phyloP scores from a whole-genome alignment of 2,888 invertebrate species.

The Drosophila birchii region DNA sequence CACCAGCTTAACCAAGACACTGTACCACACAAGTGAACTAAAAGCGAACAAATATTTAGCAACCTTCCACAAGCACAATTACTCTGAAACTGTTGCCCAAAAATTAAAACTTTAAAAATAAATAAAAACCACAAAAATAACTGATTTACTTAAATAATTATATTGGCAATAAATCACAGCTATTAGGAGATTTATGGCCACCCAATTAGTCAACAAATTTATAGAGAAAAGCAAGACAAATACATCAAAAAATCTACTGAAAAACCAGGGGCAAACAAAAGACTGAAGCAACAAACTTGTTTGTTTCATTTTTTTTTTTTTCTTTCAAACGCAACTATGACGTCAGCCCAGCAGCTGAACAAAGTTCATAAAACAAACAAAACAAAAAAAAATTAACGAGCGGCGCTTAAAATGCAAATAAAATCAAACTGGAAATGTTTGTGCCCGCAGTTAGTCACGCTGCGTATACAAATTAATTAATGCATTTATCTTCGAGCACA shows the following conservation, averaged over 20 bases:
- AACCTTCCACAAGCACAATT: not conserved
- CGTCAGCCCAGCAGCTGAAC: slow-evolving; percentile 48
- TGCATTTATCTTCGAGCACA: slow-evolving; percentile 37
- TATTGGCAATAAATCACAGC: not conserved
- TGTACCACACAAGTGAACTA: slow-evolving; percentile 19
- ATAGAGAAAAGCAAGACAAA: not conserved
- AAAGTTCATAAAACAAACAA: slow-evolving; percentile 39
- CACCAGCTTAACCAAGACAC: slow-evolving; percentile 20
- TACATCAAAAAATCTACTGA: slow-evolving; percentile 19
- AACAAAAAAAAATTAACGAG: slow-evolving; percentile 35
- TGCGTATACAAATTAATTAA: slow-evolving; percentile 39
- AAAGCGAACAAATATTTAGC: slow-evolving; percentile 1
- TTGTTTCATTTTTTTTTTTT: slow-evolving; percentile 29
- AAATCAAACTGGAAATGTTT: slow-evolving; percentile 41
- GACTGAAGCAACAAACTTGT: slow-evolving; percentile 78
- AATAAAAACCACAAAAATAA: not conserved
- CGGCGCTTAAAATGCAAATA: slow-evolving; percentile 64
- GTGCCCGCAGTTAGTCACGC: slow-evolving; percentile 18
- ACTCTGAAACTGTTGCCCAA: not conserved
- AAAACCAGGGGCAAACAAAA: slow-evolving; percentile 56
- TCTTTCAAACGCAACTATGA: slow-evolving; percentile 29
- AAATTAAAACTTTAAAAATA: not conserved
- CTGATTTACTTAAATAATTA: not conserved
- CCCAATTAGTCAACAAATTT: slow-evolving; percentile 5
- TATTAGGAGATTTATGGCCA: not conserved